Evolutionary conservation across 2,888 invertebrate species (phyloP), one percentile per base, ranked within the genome.

Genomic region (Drymonia ruficornis): DNA sequence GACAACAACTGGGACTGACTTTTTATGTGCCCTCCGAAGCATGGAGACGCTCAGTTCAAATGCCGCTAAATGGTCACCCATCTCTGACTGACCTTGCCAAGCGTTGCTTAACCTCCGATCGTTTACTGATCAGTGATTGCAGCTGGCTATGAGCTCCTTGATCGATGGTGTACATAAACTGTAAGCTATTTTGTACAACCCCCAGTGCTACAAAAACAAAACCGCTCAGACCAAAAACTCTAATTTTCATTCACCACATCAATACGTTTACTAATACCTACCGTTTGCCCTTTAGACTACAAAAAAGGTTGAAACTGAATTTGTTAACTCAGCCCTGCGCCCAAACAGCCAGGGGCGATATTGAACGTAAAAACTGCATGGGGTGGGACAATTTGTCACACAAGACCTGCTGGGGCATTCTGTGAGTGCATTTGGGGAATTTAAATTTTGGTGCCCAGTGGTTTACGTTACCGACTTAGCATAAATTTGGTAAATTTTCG

Each of bases 221-320:
- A 36, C 6, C n/a, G 4, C 3, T n/a, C n/a, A 36, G n/a, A 36
- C 13, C 13, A n/a, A 36, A 36, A n/a, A 31, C 3, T 9, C 31
- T 31, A 36, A 12, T 36, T 36, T 36, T 36, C 4, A 6, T 13
- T 36, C 4, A 2, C 34, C 34, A 36, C n/a, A 36, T 4, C 36
- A 36, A 36, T 36, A 36, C 16, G 18, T 42, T 42, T 36, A 36
- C 36, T n/a, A 36, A 36, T 36, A n/a, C 6, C 9, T 43, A 38
- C 15, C 19, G 44, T 55, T 50, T 52, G 52, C 52, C 67, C 61
- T 56, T 50, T 59, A 59, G 57, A 52, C 59, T 55, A 50, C 38
- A 50, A 56, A 70, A 78, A 72, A 72, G 73, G 65, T 53, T 74
- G 71, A 76, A 80, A 83, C 79, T 75, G 72, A 78, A 79, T 82